Evolutionary conservation across 2,797 vertebrate genomes (phyloP), one percentile per base, ranked within the genome.

Genomic region (Dendrocincla fuliginosa): DNA sequence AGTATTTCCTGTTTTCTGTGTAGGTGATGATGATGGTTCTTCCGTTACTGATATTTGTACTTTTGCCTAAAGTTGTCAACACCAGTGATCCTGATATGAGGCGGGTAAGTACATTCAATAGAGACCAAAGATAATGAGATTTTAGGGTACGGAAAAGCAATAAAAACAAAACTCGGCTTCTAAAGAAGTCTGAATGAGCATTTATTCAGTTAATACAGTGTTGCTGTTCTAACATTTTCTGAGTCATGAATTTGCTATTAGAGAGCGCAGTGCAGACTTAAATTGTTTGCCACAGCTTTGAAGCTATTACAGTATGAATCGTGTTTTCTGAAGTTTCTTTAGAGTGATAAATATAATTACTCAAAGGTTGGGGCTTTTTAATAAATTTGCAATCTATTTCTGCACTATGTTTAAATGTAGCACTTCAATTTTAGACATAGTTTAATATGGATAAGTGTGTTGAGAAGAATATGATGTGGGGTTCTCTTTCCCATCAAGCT

Each of bases 1-100:
- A 52, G 13, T 69, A 14, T 19, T 69, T 87, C 18, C 68, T 95
- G 17, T 41, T 78, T 91, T 61, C 30, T 91, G 9, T 82, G 70
- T 92, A 99, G 99, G 99, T 99, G 88, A 99, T 99, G 99, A 99
- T 99, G 99, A 99, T 99, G 99, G 98, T 99, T 93, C 98, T 99
- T 77, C 99, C 99, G 1, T 98, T 99, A 91, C 97, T 99, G 95
- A 99, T 99, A 96, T 99, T 99, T 91, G 99, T 99, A 90, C 98
- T 99, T 73, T 97, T 99, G 78, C 99, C 99, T 70, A 99, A 99
- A 97, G 99, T 99, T 77, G 99, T 99, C 85, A 99, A 99, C 96
- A 99, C 99, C 86, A 99, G 99, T 84, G 99, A 99, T 93, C 99
- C 99, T 95, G 99, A 99, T 93, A 99, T 99, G 99, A 99, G 99